These are phyloP conservation scores for Dasyprocta punctata DNA, from an alignment of 2,113 vertebrate genomes.

Conservation along the genomic window DNA sequence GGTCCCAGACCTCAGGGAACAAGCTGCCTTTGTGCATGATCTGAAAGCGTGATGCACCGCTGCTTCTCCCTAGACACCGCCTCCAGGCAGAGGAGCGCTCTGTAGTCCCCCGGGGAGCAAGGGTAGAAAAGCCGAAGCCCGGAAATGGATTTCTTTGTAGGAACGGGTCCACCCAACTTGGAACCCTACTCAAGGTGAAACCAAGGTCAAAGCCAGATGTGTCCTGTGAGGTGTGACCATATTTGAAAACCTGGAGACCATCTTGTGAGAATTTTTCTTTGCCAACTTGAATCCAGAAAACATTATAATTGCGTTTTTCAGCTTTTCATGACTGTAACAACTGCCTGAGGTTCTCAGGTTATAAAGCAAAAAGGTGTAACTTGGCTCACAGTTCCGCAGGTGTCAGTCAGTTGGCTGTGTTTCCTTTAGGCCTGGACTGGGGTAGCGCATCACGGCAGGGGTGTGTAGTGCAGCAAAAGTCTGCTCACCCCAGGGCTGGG, in stretches of 20 bases:
- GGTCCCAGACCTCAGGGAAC: background rate
- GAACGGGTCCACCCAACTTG: accelerated
- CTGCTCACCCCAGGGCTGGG: background rate
- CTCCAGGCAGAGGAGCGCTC: background rate
- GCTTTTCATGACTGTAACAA: background rate
- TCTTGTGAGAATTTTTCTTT: background rate
- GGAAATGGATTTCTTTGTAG: background rate
- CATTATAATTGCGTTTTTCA: background rate
- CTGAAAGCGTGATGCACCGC: background rate
- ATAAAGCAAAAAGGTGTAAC: too few relatives aligned
- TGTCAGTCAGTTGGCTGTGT: background rate
- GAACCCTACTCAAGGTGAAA: background rate
- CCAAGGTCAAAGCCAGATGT: background rate
- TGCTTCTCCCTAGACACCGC: accelerated
- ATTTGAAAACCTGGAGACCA: background rate
- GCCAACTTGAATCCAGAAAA: background rate
- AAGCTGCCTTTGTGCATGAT: too few relatives aligned
- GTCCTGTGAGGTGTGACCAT: accelerated
- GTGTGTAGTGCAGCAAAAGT: too few relatives aligned
- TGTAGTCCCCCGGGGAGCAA: accelerated
- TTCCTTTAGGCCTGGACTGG: too few relatives aligned
- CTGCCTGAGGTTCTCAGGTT: too few relatives aligned
- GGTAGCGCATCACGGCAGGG: background rate
- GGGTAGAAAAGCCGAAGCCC: background rate
- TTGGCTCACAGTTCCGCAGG: accelerated